Evolutionary conservation across 2,113 vertebrate species (phyloP).

Genomic region (Myodes glareolus): DNA sequence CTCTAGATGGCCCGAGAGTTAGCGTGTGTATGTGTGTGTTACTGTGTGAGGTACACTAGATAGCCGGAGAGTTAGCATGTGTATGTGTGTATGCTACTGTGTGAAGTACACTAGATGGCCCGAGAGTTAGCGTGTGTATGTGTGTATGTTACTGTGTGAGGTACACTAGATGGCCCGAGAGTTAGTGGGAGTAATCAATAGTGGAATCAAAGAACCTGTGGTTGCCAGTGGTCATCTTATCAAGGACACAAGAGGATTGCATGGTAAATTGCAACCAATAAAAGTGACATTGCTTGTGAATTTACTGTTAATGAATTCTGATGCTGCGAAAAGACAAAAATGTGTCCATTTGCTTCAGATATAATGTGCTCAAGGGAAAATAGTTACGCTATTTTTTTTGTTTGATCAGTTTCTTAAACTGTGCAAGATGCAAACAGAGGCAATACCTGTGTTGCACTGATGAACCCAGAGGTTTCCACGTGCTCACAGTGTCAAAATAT

Average conservation of each 20-base stretch:
- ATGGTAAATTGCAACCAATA: neutral
- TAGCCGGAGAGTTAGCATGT: neutral
- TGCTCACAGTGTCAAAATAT: neutral
- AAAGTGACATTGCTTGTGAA: neutral
- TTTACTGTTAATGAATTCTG: neutral
- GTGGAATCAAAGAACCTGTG: neutral
- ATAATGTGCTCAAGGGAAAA: neutral
- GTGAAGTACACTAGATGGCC: neutral
- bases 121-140: neutral
- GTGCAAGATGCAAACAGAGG: neutral
- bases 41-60: neutral
- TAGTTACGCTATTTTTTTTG: neutral
- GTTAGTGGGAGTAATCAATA: neutral
- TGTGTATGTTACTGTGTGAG: neutral
- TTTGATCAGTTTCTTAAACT: neutral
- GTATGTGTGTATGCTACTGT: neutral
- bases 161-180: neutral
- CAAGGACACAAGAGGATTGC: neutral
- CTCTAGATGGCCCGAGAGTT: neutral
- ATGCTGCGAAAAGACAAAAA: neutral
- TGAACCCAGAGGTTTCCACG: neutral
- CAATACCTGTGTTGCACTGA: too few species aligned
- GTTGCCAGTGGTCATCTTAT: neutral
- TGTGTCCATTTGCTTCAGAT: neutral
- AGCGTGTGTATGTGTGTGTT: neutral